phyloP scores from a whole-genome alignment of 2,888 invertebrate genomes.

The Neoitamus cyanurus region DNA sequence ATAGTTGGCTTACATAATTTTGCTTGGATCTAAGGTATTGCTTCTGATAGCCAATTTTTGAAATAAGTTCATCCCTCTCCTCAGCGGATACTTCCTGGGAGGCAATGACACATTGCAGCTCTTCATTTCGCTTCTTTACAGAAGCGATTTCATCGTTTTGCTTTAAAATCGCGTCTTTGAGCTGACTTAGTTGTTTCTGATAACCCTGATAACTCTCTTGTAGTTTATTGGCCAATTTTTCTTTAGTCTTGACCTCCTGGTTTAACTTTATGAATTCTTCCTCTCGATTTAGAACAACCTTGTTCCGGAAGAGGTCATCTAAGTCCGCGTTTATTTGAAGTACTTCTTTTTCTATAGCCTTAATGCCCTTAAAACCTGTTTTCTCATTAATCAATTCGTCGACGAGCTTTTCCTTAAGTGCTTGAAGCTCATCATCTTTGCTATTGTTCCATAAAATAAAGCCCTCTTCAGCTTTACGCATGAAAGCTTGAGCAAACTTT shows the following conservation, averaged over 20 bases:
- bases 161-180: conserved; percentile 10
- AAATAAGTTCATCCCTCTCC: conserved; percentile 57
- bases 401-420: conserved; percentile 55
- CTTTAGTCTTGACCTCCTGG: conserved; percentile 55
- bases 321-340: conserved; percentile 53
- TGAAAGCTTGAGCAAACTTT: conserved; percentile 56
- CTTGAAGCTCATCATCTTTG: conserved; percentile 57
- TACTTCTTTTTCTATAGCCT: conserved; percentile 56
- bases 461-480: conserved; percentile 57
- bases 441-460: conserved; percentile 55
- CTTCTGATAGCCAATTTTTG: conserved; percentile 54
- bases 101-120: conserved; percentile 52
- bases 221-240: conserved; percentile 46
- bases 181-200: conserved; percentile 44
- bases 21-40: conserved; percentile 42
- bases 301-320: background rate
- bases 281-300: conserved; percentile 52
- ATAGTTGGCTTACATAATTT: conserved; percentile 40
- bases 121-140: background rate
- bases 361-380: conserved; percentile 53
- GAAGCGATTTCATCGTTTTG: conserved; percentile 40
- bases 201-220: conserved; percentile 42
- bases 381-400: conserved; percentile 57
- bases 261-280: conserved; percentile 55
- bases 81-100: conserved; percentile 53